phyloP scores from a whole-genome alignment of 2,113 vertebrate species.

The Daubentonia madagascariensis region DNA sequence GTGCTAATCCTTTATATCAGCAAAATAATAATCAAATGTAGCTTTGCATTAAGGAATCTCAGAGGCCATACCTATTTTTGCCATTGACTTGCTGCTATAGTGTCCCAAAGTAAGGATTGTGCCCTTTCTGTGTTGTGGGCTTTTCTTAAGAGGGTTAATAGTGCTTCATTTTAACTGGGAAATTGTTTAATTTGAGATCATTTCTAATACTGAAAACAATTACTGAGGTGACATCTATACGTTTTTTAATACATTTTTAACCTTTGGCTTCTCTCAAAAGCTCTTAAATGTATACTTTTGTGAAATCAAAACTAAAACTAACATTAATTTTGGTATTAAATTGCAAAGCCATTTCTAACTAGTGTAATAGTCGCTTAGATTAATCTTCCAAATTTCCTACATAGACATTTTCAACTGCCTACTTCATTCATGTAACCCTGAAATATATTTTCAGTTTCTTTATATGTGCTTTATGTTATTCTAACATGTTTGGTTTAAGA shows the following conservation, averaged over 20 bases:
- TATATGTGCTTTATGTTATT: conserved; percentile 31
- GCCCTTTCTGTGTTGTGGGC: background rate
- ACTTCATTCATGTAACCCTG: background rate
- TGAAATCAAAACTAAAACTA: conserved; percentile 41
- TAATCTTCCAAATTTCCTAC: conserved; percentile 16
- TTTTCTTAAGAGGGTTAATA: conserved; percentile 19
- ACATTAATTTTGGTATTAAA: conserved; percentile 38
- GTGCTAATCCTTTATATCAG: background rate
- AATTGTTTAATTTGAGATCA: background rate
- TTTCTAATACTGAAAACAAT: conserved; percentile 26
- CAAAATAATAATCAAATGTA: background rate
- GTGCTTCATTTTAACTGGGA: conserved; percentile 2
- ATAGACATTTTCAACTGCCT: conserved; percentile 14
- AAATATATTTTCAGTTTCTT: conserved; percentile 36
- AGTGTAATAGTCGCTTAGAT: background rate
- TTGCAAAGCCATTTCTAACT: background rate
- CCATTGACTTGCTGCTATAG: background rate
- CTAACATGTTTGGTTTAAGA: conserved; percentile 53
- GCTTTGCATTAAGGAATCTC: background rate
- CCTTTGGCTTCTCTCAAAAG: conserved; percentile 4
- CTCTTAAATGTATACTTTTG: background rate
- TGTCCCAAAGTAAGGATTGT: background rate
- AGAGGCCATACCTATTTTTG: background rate
- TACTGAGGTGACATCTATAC: background rate
- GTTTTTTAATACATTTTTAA: conserved; percentile 35